Evolutionary conservation across 2,797 vertebrate genomes (phyloP).

Genomic region (Clarias pachynema): DNA sequence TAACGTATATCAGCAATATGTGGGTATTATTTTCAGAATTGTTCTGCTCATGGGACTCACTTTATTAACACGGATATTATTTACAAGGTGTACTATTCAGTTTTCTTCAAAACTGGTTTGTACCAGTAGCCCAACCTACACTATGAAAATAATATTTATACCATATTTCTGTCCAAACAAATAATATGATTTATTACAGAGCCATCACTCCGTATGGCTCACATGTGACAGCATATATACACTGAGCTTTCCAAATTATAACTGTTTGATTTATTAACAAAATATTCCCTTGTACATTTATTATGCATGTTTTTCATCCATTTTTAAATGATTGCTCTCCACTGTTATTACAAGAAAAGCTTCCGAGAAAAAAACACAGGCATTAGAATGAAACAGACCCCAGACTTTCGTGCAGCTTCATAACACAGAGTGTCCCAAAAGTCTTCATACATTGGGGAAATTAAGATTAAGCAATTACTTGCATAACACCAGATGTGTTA

Average conservation of each 20-base stretch:
- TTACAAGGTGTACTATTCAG: neutral
- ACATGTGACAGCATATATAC: neutral
- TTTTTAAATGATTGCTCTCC: neutral
- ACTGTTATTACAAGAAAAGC: neutral
- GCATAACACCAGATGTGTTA: no score
- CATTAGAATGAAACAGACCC: neutral
- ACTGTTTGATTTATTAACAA: neutral
- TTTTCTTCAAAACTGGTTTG: neutral
- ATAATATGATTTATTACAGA: neutral
- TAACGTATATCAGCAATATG: neutral
- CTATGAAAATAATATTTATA: neutral
- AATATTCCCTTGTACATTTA: neutral
- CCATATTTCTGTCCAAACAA: neutral
- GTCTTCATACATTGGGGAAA: neutral
- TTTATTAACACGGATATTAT: neutral
- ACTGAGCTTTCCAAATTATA: neutral
- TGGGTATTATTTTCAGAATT: neutral
- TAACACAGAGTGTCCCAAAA: neutral
- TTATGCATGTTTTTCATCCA: neutral
- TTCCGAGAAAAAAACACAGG: neutral
- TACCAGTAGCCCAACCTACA: neutral
- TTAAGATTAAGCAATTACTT: no score
- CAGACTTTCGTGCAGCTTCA: neutral
- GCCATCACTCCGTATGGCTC: neutral
- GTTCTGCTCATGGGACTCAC: neutral